These are phyloP conservation scores for Leptodactylus fuscus DNA, from an alignment of 2,113 vertebrate genomes.

Conservation along the genomic window DNA sequence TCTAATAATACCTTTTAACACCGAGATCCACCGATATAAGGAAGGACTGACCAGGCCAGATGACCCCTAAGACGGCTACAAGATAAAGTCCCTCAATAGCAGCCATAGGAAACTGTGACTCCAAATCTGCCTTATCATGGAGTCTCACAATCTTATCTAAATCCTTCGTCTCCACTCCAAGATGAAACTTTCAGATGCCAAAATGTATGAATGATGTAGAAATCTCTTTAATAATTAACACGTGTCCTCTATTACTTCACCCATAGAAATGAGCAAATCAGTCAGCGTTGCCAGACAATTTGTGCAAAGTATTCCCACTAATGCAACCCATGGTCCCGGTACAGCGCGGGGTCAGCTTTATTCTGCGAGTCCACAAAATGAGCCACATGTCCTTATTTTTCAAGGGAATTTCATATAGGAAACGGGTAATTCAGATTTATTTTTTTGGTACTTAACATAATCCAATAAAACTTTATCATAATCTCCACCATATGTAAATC, in stretches of 20 bases:
- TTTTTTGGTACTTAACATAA: not conserved
- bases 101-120: not conserved
- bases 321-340: not conserved
- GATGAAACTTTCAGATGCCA: not conserved
- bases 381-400: not conserved
- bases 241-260: not conserved
- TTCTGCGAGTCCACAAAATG: not conserved
- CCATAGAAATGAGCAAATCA: slow-evolving; percentile 2
- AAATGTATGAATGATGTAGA: slow-evolving; percentile 19
- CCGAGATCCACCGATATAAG: too few relatives aligned
- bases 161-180: not conserved
- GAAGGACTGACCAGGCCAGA: not conserved
- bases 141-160: slow-evolving; percentile 8
- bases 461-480: not conserved
- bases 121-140: not conserved
- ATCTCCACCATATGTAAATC: not conserved
- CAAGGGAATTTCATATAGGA: too few relatives aligned
- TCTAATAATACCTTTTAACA: too few relatives aligned
- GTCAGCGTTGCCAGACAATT: not conserved
- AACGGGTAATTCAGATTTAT: not conserved
- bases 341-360: not conserved
- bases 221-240: slow-evolving; percentile 7
- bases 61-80: not conserved
- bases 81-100: not conserved
- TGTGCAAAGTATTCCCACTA: not conserved